phyloP scores from a whole-genome alignment of 2,797 vertebrate species.

The Eptatretus atami region DNA sequence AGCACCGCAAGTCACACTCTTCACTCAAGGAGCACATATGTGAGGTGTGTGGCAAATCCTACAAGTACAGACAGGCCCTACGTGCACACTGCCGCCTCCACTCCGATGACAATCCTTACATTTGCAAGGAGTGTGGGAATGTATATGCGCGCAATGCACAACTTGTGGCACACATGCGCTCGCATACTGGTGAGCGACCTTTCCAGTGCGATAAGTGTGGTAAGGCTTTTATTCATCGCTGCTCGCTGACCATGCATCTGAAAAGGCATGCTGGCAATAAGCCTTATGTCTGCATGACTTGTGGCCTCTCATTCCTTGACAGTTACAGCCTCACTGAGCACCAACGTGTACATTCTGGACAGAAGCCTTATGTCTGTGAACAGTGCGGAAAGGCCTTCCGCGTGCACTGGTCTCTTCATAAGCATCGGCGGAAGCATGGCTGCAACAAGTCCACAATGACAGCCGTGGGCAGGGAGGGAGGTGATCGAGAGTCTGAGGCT shows the following conservation, averaged over 20 bases:
- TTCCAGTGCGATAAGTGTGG: constrained; percentile 1
- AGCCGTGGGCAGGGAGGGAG: neutral
- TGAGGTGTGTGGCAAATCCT: neutral
- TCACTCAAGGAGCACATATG: constrained; percentile 1
- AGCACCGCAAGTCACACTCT: constrained; percentile 1
- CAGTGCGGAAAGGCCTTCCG: constrained; percentile 3
- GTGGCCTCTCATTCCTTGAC: constrained; percentile 3
- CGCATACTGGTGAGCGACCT: neutral
- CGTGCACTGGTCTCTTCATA: constrained; percentile 1
- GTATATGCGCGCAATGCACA: constrained; percentile 4
- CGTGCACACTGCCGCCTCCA: constrained; percentile 2
- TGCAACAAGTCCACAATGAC: neutral
- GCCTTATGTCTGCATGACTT: neutral
- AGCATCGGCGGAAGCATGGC: constrained; percentile 1
- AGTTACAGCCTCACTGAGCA: constrained; percentile 4
- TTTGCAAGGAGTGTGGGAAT: constrained; percentile 3
- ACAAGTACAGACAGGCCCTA: neutral
- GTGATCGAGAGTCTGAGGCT: too few relatives aligned
- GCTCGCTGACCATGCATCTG: constrained; percentile 5
- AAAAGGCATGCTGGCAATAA: constrained; percentile 2
- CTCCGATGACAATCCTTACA: constrained; percentile 3
- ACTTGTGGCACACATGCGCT: neutral
- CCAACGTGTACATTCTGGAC: constrained; percentile 1
- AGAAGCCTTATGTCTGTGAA: constrained; percentile 3
- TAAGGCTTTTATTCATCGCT: constrained; percentile 3